Percentiles rank a stretch among this genome's conserved stretches.
Evolutionary conservation across 2,113 vertebrate genomes (phyloP).

Genomic region (Pollachius pollachius): DNA sequence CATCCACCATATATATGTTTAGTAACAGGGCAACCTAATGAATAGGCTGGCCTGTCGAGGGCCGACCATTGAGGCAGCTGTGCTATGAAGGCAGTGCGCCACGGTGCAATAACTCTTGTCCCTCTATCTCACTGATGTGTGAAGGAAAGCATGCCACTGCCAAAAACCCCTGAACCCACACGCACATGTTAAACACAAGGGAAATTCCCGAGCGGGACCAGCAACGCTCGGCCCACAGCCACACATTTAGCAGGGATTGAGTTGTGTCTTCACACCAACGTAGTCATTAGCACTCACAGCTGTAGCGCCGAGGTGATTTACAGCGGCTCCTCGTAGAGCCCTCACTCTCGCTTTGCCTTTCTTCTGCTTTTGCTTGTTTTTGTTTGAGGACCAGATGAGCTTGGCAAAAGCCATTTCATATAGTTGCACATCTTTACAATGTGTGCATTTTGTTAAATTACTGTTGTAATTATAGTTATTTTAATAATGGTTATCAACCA

Average conservation of each 20-base stretch:
- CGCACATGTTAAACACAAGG: constrained; percentile 60
- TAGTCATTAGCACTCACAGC: constrained; percentile 61
- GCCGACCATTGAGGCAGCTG: constrained; percentile 58
- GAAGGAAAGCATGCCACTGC: constrained; percentile 56
- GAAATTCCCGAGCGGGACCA: constrained; percentile 55
- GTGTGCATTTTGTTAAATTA: too few species aligned
- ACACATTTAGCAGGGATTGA: constrained; percentile 55
- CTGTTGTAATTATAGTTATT: too few species aligned
- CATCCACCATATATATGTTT: constrained; percentile 58
- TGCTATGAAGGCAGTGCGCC: constrained; percentile 49
- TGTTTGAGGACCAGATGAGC: not conserved
- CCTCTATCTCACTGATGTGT: constrained; percentile 65
- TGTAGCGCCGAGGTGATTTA: constrained; percentile 48
- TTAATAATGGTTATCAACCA: too few species aligned
- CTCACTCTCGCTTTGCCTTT: not conserved
- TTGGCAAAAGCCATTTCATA: not conserved
- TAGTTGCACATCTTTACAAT: not conserved
- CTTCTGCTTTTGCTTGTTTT: constrained; percentile 9
- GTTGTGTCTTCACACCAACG: constrained; percentile 61
- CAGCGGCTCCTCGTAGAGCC: constrained; percentile 11
- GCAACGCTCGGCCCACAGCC: constrained; percentile 35
- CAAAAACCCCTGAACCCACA: constrained; percentile 56
- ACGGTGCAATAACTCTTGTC: constrained; percentile 63
- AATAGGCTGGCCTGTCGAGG: constrained; percentile 53
- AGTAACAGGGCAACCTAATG: constrained; percentile 54